Evolutionary conservation across 2,797 vertebrate genomes (phyloP), one percentile per base, ranked within the genome.

Genomic region (Coilia nasus): DNA sequence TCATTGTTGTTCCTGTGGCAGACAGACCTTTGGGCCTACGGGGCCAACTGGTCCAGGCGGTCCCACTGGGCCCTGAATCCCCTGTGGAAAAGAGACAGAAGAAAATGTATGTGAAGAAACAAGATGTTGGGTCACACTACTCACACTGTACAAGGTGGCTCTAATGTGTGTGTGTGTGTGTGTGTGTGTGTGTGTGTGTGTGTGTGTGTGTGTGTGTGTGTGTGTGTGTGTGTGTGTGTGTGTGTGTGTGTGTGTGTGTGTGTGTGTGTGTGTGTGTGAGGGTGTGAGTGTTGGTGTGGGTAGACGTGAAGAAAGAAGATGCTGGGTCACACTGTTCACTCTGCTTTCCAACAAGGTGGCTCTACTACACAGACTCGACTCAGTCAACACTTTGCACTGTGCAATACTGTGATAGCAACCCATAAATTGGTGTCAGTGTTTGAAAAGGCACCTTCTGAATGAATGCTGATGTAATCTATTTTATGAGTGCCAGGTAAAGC

Each of bases 11-110:
- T 91, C 82, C 81, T 83, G 91, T 88, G 90, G 82, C 78, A 83
- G 85, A 93, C 93, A 91, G 90, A 95, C 94, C 94, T 94, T 94
- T 86, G 90, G 92, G 88, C 95, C 94, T 31, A 89, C 91, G 83
- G 14, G 92, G 86, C 95, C 94, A 11, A 89, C 90, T 86, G 86
- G 91, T 88, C 95, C 94, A 60, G 92, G 91, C 81, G 84, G 88
- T 57, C 94, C 94, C 21, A 0, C 83, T 78, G 90, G 91, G 47
- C 93, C 94, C 85, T 90, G 90, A 35, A 90, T 86, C 87, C 94
- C 94, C 94, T 94, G 88, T 23, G 82, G 84, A 80, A 64, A 64
- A 81, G 89, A 62, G 46, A 17, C 3, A 71, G 67, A 41, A 44
- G 35, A 44, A 21, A 41, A 54, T 1, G 9, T 1, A 54, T 1